Evolutionary conservation across 2,797 vertebrate species (phyloP), one percentile per base, ranked within the genome.

Genomic region (Ctenopoma kingsleyae): DNA sequence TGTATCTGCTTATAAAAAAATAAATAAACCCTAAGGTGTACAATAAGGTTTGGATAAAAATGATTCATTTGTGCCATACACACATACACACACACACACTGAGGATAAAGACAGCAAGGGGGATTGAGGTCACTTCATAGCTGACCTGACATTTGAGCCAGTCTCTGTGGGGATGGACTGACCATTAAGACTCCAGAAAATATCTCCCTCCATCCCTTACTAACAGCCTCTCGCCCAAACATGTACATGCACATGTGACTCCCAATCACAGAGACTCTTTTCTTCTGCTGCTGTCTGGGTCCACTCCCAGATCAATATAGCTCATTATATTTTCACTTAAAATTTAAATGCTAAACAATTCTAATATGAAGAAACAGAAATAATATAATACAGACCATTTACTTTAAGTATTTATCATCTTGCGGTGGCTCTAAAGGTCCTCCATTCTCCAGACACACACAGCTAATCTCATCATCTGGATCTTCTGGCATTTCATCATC

Each of bases 91-190:
- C 67, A 30, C 46, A 23, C 23, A 51, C 27, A 5, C 3, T 5
- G n/a, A 60, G n/a, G 60, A 84, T 78, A 74, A 75, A 85, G 78
- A 76, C 65, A 63, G 67, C 51, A 5, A 74, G 57, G 23, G 0
- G 73, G 54, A 88, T 80, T 68, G 83, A 87, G 92, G 91, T 93
- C 88, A 89, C 69, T 78, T 84, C 87, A 89, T 87, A 83, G 82
- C 83, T 90, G 86, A 86, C 86, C 89, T 91, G 91, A 92, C 90
- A 91, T 93, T 92, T 92, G 87, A 90, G 89, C 86, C 83, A 84
- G 89, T 77, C 87, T 90, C 87, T 87, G 81, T 81, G 80, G 91
- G 84, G 87, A 84, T 71, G 25, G 48, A 73, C 80, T 90, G 90
- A 91, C 90, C 89, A 91, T 90, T 88, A 89, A 82, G 76, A 74